phyloP scores from a whole-genome alignment of 2,113 vertebrate species.

The Gadus chalcogrammus region DNA sequence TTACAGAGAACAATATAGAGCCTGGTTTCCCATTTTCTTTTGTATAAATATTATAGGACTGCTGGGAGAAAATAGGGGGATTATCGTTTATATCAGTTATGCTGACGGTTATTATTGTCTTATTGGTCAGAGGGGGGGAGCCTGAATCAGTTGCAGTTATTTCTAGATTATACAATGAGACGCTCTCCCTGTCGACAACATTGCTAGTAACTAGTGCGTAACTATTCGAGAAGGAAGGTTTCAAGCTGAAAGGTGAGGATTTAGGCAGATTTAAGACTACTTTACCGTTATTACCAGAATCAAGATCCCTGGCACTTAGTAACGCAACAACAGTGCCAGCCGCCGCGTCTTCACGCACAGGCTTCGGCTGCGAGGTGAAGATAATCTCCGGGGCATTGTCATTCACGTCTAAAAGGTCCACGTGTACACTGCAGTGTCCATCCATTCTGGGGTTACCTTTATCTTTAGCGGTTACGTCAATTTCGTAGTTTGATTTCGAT shows the following conservation, averaged over 20 bases:
- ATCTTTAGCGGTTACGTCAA: conserved; percentile 66
- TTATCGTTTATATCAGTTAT: conserved; percentile 84
- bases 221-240: conserved; percentile 76
- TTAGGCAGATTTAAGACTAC: conserved; percentile 64
- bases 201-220: conserved; percentile 77
- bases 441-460: conserved; percentile 61
- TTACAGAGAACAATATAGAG: conserved; percentile 70
- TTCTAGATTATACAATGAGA: conserved; percentile 66
- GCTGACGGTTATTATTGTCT: conserved; percentile 70
- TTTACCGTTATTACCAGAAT: conserved; percentile 24
- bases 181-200: conserved; percentile 71
- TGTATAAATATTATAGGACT: conserved; percentile 74
- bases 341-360: conserved; percentile 18
- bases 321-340: conserved; percentile 26
- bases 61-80: conserved; percentile 63
- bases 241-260: conserved; percentile 72
- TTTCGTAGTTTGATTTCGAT: conserved; percentile 58
- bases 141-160: conserved; percentile 73
- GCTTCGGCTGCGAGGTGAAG: conserved; percentile 10
- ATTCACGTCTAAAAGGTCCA: conserved; percentile 70
- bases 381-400: conserved; percentile 65
- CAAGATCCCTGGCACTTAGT: conserved; percentile 20
- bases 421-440: conserved; percentile 59
- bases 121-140: conserved; percentile 68
- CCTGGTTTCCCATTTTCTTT: conserved; percentile 75